These are phyloP conservation scores for Microctonus aethiopoides DNA, from an alignment of 2,888 invertebrate species.

Conservation along the genomic window DNA sequence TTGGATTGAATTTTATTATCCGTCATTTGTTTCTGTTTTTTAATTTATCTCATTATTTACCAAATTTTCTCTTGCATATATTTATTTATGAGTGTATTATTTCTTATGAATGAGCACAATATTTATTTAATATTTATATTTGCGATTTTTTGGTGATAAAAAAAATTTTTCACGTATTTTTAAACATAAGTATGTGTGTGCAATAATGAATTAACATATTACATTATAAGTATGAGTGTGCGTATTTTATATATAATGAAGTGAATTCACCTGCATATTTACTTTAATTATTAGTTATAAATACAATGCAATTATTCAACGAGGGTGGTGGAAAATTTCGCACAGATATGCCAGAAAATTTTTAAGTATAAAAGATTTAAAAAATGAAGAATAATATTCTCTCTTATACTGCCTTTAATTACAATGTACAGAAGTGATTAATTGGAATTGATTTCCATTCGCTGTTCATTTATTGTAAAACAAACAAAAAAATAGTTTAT, in stretches of 20 bases:
- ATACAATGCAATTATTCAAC: not conserved
- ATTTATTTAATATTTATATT: slow-evolving; percentile 19
- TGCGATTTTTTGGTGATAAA: not conserved
- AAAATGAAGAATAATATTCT: slow-evolving; percentile 28
- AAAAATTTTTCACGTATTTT: not conserved
- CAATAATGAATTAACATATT: not conserved
- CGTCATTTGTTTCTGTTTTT: not conserved
- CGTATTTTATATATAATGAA: slow-evolving; percentile 20
- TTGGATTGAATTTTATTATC: not conserved
- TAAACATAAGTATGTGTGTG: not conserved
- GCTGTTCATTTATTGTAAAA: not conserved
- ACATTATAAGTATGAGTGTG: slow-evolving; percentile 2
- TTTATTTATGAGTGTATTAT: slow-evolving; percentile 13
- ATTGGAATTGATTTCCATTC: not conserved
- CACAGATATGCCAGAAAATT: slow-evolving; percentile 10
- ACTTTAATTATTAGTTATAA: slow-evolving; percentile 12
- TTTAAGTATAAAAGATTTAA: slow-evolving; percentile 33
- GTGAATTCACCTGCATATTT: not conserved
- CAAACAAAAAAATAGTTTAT: slow-evolving; percentile 7
- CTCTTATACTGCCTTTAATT: slow-evolving; percentile 43
- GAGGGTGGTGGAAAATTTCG: slow-evolving; percentile 18
- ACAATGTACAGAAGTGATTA: slow-evolving; percentile 15
- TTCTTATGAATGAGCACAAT: slow-evolving; percentile 14
- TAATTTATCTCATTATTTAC: too few relatives aligned
- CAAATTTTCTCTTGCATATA: not conserved